Conservation (phyloP, 2,797 vertebrate species). For the Corythornis leucogaster region DNA sequence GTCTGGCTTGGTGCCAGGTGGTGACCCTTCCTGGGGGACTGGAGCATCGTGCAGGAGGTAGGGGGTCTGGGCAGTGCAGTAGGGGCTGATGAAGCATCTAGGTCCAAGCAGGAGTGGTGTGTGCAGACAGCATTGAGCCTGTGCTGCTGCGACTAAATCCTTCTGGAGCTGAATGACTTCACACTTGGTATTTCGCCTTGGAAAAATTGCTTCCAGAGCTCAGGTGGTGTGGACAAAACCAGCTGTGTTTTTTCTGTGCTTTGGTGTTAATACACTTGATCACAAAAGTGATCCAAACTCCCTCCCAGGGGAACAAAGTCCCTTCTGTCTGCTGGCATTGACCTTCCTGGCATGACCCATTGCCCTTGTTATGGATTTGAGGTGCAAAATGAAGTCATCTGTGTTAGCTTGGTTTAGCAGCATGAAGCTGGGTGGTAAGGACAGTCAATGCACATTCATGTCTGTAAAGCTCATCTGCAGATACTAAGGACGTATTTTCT, state of each 20-base stretch:
- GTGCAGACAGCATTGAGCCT: not conserved
- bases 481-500: not conserved
- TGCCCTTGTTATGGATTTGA: not conserved
- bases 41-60: fast-evolving
- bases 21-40: not conserved
- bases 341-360: not conserved
- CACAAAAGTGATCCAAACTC: not conserved
- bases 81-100: not conserved
- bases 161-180: not conserved
- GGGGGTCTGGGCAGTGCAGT: not conserved
- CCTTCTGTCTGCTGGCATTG: not conserved
- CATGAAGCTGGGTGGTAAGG: not conserved
- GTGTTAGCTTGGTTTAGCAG: not conserved
- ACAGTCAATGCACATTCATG: not conserved
- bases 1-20: not conserved
- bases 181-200: not conserved
- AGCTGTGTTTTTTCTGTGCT: not conserved
- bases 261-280: not conserved
- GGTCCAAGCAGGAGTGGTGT: not conserved
- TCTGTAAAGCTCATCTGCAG: not conserved
- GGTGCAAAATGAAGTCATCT: not conserved
- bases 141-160: not conserved
- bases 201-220: not conserved
- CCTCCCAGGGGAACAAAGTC: not conserved
- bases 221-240: not conserved